A percentile compares a stretch with the other conserved stretches of the same genome.
Evolutionary conservation across 2,888 invertebrate species (phyloP).

Genomic region (Heliconius hortense): DNA sequence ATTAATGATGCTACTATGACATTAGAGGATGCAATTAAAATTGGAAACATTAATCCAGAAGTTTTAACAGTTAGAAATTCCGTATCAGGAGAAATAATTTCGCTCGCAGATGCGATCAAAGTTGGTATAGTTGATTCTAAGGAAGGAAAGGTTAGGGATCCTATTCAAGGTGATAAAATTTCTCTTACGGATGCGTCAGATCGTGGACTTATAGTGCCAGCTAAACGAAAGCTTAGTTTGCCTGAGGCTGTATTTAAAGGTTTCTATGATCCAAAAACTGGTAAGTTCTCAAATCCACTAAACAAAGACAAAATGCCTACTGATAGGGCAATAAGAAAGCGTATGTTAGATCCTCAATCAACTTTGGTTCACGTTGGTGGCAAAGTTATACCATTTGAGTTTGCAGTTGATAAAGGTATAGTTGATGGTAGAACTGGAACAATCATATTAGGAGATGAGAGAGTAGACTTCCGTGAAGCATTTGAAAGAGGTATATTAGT

Average conservation of each 20-base stretch:
- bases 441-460: conserved; percentile 83
- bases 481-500: conserved; percentile 91
- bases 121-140: conserved; percentile 89
- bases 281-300: conserved; percentile 90
- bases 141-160: conserved; percentile 90
- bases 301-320: conserved; percentile 90
- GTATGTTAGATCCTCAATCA: conserved; percentile 91
- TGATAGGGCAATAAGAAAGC: conserved; percentile 91
- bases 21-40: conserved; percentile 87
- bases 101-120: conserved; percentile 89
- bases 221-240: conserved; percentile 90
- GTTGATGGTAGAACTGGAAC: conserved; percentile 89
- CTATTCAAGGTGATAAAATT: conserved; percentile 86
- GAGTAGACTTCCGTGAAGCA: conserved; percentile 91
- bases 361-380: conserved; percentile 93
- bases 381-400: conserved; percentile 90
- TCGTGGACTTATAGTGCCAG: conserved; percentile 90
- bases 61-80: conserved; percentile 91
- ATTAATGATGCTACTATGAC: conserved; percentile 87
- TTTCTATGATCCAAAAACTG: conserved; percentile 92
- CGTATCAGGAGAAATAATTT: conserved; percentile 89
- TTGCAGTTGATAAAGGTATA: conserved; percentile 89
- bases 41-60: conserved; percentile 88
- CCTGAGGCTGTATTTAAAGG: conserved; percentile 96
- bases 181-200: conserved; percentile 92